These are phyloP conservation scores for Euborellia annulipes DNA, from an alignment of 1,140 invertebrate genomes.

Conservation along the genomic window DNA sequence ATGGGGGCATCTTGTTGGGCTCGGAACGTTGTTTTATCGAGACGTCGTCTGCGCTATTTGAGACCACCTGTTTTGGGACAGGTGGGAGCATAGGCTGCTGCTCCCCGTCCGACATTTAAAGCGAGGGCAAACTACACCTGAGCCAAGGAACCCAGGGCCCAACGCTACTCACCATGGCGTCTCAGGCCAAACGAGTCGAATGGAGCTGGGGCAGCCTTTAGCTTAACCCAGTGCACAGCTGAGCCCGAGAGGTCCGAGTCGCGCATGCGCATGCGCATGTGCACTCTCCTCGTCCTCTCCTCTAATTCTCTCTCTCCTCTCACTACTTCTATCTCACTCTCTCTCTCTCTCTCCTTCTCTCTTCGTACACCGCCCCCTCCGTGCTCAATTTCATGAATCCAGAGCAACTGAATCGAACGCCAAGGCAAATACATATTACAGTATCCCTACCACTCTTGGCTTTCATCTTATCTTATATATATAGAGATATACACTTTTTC, in stretches of 20 bases:
- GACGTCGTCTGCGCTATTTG: conserved; percentile 9
- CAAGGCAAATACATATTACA: background rate
- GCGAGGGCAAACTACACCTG: too few species aligned
- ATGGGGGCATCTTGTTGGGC: conserved; percentile 10
- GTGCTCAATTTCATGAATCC: conserved; percentile 11
- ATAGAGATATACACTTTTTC: too few species aligned
- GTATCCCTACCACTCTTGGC: too few species aligned
- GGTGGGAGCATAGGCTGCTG: conserved; percentile 20
- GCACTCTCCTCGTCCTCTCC: too few species aligned
- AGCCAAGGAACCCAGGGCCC: background rate
- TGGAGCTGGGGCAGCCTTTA: background rate
- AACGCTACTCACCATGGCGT: background rate
- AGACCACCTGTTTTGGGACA: conserved; percentile 15
- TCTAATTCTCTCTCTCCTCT: conserved; percentile 18
- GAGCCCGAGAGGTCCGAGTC: too few species aligned
- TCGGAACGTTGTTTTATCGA: conserved; percentile 8
- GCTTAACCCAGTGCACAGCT: background rate
- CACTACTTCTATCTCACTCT: too few species aligned
- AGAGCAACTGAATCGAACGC: background rate
- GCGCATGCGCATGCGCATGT: background rate
- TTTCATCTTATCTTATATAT: too few species aligned
- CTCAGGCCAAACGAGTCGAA: background rate
- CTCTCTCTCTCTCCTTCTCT: too few species aligned
- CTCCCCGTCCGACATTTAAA: too few species aligned
- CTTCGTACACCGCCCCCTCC: conserved; percentile 9